phyloP scores from a whole-genome alignment of 2,113 vertebrate genomes.

The Solenodon paradoxus region DNA sequence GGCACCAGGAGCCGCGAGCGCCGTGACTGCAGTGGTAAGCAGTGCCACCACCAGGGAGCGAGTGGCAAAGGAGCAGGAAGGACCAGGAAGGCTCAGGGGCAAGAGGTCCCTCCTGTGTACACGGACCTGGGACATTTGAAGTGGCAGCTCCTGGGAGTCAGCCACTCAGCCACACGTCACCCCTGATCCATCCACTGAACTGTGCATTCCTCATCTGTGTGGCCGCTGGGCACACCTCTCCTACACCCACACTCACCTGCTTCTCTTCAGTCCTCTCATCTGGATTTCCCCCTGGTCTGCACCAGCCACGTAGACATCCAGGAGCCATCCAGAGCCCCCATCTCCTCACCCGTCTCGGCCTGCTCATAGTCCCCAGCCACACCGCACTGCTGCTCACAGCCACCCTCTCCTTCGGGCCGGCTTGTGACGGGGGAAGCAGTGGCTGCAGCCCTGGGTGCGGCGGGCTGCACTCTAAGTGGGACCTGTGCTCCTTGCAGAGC shows the following conservation, averaged over 20 bases:
- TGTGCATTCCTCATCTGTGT: background rate
- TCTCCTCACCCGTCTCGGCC: background rate
- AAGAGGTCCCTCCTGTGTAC: background rate
- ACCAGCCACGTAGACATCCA: background rate
- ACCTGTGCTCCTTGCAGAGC: constrained; percentile 45
- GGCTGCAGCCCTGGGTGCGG: background rate
- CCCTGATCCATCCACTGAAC: background rate
- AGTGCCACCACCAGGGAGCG: background rate
- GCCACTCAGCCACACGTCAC: background rate
- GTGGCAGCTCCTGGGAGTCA: background rate
- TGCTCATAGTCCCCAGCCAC: background rate
- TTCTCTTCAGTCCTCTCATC: background rate
- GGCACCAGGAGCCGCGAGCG: constrained; percentile 79
- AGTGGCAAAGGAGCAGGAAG: background rate
- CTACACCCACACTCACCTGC: background rate
- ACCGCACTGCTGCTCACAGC: background rate
- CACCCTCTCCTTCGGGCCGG: background rate
- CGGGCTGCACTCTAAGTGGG: background rate
- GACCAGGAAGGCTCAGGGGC: background rate
- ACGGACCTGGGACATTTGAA: background rate
- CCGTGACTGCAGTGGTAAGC: constrained; percentile 84
- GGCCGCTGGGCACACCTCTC: background rate
- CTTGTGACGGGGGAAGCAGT: background rate
- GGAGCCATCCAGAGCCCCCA: background rate
- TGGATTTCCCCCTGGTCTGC: background rate